A percentile compares a stretch with the other conserved stretches of the same genome.
Evolutionary conservation across 2,113 vertebrate species (phyloP).

Genomic region (Brachionichthys hirsutus): DNA sequence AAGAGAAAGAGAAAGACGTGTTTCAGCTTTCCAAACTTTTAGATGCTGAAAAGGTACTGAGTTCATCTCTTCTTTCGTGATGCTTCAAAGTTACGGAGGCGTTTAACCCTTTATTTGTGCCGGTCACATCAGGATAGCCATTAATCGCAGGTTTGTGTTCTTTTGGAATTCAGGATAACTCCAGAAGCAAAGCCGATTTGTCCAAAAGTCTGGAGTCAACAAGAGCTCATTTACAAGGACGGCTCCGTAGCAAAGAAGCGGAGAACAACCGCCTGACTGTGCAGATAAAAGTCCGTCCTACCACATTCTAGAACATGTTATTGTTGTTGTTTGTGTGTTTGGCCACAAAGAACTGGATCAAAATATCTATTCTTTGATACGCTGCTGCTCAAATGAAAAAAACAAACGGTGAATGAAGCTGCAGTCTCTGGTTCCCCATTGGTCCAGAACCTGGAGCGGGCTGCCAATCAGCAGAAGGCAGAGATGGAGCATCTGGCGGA

Average conservation of each 20-base stretch:
- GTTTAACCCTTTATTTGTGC: background rate
- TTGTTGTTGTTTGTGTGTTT: background rate
- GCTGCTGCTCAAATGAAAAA: too few species aligned
- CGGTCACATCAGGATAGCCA: background rate
- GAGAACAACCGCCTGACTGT: conserved; percentile 84
- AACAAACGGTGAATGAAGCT: background rate
- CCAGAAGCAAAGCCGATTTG: conserved; percentile 78
- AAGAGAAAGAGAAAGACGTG: conserved; percentile 84
- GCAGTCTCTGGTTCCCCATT: background rate
- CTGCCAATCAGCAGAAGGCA: conserved; percentile 77
- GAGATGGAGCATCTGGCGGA: conserved; percentile 78
- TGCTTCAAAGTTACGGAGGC: background rate
- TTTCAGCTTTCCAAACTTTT: conserved; percentile 76
- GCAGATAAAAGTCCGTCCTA: conserved; percentile 82
- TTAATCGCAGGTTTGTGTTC: background rate
- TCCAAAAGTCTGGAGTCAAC: conserved; percentile 84
- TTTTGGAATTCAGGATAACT: conserved; percentile 75
- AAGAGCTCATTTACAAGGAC: conserved; percentile 83
- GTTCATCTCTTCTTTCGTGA: too few species aligned
- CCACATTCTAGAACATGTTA: background rate
- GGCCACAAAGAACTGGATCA: too few species aligned
- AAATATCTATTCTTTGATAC: too few species aligned
- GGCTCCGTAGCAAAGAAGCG: conserved; percentile 84
- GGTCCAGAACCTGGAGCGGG: conserved; percentile 83
- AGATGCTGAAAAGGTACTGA: conserved; percentile 85